Conservation (phyloP, 2,113 vertebrate species). For the Hystrix cristata region DNA sequence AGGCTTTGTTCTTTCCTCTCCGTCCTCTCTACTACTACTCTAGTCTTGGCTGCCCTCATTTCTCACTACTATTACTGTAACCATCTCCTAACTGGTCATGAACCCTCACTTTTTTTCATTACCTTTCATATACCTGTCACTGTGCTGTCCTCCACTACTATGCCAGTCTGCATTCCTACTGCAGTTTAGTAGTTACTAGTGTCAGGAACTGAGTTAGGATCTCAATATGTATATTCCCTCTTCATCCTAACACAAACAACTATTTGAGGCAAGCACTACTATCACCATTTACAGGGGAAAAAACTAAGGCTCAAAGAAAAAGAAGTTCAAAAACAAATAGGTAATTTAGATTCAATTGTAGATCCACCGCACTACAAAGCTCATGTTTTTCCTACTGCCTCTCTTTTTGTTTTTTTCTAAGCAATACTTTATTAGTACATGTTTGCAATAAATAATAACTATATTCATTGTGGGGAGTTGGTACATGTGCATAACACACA, state of each 20-base stretch:
- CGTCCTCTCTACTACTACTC: neutral
- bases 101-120: conserved; percentile 2
- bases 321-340: neutral
- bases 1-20: neutral
- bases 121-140: neutral
- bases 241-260: conserved; percentile 39
- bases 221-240: neutral
- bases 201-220: neutral
- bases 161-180: neutral
- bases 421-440: neutral
- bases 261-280: neutral
- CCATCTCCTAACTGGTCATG: conserved; percentile 11
- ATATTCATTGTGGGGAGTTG: neutral
- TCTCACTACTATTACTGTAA: conserved; percentile 36
- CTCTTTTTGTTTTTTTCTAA: neutral
- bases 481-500: neutral
- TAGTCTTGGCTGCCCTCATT: conserved; percentile 10
- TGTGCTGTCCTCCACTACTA: conserved; percentile 1
- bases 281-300: neutral
- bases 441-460: neutral
- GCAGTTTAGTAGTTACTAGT: neutral
- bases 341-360: conserved; percentile 39
- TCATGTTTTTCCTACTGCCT: neutral
- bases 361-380: neutral
- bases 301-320: conserved; percentile 47